Percentiles rank a stretch among this genome's conserved stretches.
These are phyloP conservation scores for Anguilla obscura DNA, from an alignment of 2,797 vertebrate genomes.

Conservation along the genomic window DNA sequence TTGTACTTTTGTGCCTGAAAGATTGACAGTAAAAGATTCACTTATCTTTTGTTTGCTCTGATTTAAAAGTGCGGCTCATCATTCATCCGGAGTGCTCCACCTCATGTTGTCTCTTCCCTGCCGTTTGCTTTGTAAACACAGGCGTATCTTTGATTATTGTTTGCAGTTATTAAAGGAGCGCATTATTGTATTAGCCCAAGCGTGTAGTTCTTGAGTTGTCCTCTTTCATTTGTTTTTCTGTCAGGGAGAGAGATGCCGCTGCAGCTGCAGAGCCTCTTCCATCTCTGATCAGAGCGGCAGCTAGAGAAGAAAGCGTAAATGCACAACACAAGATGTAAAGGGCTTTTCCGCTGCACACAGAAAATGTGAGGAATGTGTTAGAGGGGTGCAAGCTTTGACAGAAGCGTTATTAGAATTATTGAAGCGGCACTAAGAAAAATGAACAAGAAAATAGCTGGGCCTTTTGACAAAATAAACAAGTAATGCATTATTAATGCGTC, in stretches of 20 bases:
- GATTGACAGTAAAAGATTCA: background rate
- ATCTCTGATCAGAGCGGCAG: background rate
- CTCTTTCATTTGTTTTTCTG: conserved; percentile 8
- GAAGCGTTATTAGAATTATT: conserved; percentile 12
- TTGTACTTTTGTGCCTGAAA: conserved; percentile 12
- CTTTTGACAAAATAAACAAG: conserved; percentile 26
- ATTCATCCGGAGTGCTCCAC: background rate
- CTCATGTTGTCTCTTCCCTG: background rate
- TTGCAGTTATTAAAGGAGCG: conserved; percentile 20
- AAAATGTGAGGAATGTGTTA: background rate
- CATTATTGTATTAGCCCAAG: conserved; percentile 9
- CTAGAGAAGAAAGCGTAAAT: background rate
- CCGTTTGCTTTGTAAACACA: conserved; percentile 13
- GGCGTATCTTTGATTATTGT: conserved; percentile 20
- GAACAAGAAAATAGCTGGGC: conserved; percentile 18
- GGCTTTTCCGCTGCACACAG: background rate
- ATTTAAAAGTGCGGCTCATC: background rate
- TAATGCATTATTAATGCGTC: conserved; percentile 9
- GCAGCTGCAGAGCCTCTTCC: background rate
- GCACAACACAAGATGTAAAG: conserved; percentile 4
- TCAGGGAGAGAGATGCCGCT: background rate
- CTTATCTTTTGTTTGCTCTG: conserved; percentile 10
- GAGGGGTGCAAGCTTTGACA: background rate
- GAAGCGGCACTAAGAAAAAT: conserved; percentile 10
- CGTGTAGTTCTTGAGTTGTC: background rate